Evolutionary conservation across 2,888 invertebrate genomes (phyloP).

Genomic region (Drosophila demipolita): DNA sequence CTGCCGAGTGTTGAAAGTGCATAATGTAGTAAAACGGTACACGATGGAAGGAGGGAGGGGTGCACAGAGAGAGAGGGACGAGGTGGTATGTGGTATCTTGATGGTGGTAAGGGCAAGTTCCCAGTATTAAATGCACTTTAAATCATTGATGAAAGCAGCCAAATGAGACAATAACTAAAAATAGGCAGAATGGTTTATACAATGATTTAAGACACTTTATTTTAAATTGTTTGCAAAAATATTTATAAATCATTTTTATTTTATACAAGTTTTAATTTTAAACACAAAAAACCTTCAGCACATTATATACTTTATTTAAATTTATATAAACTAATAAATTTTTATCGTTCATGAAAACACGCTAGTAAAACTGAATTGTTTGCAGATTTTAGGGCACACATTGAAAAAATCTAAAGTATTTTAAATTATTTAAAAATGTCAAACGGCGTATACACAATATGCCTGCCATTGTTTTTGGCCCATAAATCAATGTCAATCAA

Average conservation of each 20-base stretch:
- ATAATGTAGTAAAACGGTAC: constrained; percentile 64
- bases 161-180: neutral
- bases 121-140: constrained; percentile 50
- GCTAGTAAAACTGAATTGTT: neutral
- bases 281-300: neutral
- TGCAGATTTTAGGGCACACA: neutral
- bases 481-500: constrained; percentile 76
- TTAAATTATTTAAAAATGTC: constrained; percentile 1
- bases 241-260: neutral
- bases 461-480: constrained; percentile 42
- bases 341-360: neutral
- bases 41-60: neutral
- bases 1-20: constrained; percentile 73
- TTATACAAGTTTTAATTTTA: neutral
- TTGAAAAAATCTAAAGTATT: neutral
- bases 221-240: neutral
- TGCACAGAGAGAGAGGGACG: too few relatives aligned
- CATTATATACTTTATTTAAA: neutral
- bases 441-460: constrained; percentile 54
- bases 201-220: neutral
- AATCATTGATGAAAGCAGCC: constrained; percentile 19
- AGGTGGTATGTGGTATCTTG: neutral
- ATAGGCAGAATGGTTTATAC: neutral
- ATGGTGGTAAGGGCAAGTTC: constrained; percentile 1
- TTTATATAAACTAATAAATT: neutral